These are phyloP conservation scores for Microplitis deprimator DNA, from an alignment of 2,888 invertebrate genomes.

Conservation along the genomic window DNA sequence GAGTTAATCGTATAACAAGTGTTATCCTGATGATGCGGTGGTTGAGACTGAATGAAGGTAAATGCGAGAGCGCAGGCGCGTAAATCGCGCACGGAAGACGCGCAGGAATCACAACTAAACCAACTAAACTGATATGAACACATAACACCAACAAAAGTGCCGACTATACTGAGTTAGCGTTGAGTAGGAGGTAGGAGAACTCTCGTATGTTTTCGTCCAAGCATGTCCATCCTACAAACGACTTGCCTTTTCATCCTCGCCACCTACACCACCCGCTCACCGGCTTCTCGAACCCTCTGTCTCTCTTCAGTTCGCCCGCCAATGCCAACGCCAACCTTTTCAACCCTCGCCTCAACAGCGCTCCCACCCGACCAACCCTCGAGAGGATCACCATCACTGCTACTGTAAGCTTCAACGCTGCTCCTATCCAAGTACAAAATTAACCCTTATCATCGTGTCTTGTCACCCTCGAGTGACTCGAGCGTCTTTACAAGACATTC, in stretches of 20 bases:
- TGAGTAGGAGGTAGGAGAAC: background rate
- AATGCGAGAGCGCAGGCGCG: slow-evolving; percentile 37
- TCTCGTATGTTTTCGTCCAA: slow-evolving; percentile 42
- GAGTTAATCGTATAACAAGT: slow-evolving; percentile 30
- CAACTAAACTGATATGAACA: slow-evolving; percentile 1
- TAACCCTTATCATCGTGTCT: slow-evolving; percentile 66
- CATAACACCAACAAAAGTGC: background rate
- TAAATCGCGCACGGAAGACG: slow-evolving; percentile 26
- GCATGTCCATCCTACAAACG: slow-evolving; percentile 38
- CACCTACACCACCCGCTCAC: slow-evolving; percentile 22
- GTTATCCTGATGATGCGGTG: slow-evolving; percentile 42
- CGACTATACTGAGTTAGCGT: background rate
- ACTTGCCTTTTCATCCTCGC: slow-evolving; percentile 15
- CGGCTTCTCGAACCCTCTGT: slow-evolving; percentile 1
- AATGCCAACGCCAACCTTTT: slow-evolving; percentile 7
- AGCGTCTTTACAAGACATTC: slow-evolving; percentile 15
- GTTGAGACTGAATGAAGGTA: slow-evolving; percentile 39
- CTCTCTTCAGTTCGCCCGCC: slow-evolving; percentile 24
- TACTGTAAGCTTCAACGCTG: slow-evolving; percentile 52
- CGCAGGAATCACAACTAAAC: slow-evolving; percentile 36
- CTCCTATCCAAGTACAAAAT: slow-evolving; percentile 61
- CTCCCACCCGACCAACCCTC: background rate
- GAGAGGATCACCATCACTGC: slow-evolving; percentile 27
- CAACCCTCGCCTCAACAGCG: background rate
- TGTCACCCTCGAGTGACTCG: slow-evolving; percentile 33